These are phyloP conservation scores for Cryptocheilus praepositus DNA, from an alignment of 2,888 invertebrate genomes.

Conservation along the genomic window DNA sequence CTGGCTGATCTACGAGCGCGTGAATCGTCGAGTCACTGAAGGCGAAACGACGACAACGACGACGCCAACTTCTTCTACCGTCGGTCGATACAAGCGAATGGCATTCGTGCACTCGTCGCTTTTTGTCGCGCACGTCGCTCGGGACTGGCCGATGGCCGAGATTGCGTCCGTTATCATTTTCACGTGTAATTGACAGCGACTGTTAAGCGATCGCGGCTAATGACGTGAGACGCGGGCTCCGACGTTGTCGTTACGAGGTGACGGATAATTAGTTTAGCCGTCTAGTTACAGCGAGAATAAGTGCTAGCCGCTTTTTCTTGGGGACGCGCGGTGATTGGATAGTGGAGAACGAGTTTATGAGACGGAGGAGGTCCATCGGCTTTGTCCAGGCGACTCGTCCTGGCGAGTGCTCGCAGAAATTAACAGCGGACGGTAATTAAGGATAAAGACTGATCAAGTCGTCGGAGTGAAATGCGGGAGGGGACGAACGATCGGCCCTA, in stretches of 20 bases:
- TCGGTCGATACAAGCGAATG: slow-evolving; percentile 33
- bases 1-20: slow-evolving; percentile 44
- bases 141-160: slow-evolving; percentile 14
- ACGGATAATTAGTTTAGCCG: no score
- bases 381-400: slow-evolving; percentile 15
- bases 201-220: no score
- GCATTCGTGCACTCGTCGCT: slow-evolving; percentile 13
- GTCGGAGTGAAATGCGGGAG: not conserved
- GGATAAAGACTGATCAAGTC: slow-evolving; percentile 31
- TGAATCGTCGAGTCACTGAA: slow-evolving; percentile 41
- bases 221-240: no score
- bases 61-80: slow-evolving; percentile 25
- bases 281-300: no score
- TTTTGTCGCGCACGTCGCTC: slow-evolving; percentile 20
- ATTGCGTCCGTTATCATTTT: no score
- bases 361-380: no score
- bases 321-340: no score
- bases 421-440: slow-evolving; percentile 29
- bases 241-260: no score
- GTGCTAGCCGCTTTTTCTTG: no score
- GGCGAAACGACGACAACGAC: slow-evolving; percentile 31
- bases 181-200: no score
- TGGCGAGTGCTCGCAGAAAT: slow-evolving; percentile 19
- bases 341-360: no score
- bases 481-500: slow-evolving; percentile 10